These are phyloP conservation scores for Dasyornis broadbenti DNA, from an alignment of 2,113 vertebrate species.

Conservation along the genomic window DNA sequence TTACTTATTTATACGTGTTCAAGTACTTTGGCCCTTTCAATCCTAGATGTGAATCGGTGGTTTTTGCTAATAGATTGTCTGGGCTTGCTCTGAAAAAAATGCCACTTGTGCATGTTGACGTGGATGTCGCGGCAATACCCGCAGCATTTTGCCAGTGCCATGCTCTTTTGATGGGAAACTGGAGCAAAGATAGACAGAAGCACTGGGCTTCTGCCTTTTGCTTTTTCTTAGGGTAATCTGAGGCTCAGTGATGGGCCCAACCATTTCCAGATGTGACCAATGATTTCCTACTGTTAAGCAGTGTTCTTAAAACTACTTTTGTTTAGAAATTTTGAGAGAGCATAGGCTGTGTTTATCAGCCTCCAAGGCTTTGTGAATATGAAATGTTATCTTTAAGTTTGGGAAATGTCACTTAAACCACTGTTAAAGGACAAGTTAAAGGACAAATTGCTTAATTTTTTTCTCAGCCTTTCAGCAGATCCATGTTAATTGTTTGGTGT, in stretches of 20 bases:
- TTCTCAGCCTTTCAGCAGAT: not conserved
- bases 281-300: not conserved
- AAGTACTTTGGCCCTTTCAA: not conserved
- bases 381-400: not conserved
- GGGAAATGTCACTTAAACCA: not conserved
- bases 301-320: not conserved
- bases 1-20: not conserved
- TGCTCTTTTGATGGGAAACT: not conserved
- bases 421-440: not conserved
- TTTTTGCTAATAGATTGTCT: not conserved
- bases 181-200: not conserved
- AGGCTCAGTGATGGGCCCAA: not conserved
- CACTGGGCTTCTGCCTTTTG: not conserved
- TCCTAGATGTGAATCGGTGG: not conserved
- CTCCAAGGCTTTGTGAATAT: not conserved
- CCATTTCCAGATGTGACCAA: not conserved
- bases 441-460: not conserved
- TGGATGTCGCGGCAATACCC: not conserved
- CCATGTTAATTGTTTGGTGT: not conserved
- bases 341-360: not conserved
- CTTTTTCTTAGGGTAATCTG: not conserved
- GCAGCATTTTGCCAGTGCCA: not conserved
- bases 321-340: not conserved
- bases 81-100: not conserved
- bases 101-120: rapidly evolving